phyloP scores from a whole-genome alignment of 2,797 vertebrate genomes.

The Heliangelus exortis region DNA sequence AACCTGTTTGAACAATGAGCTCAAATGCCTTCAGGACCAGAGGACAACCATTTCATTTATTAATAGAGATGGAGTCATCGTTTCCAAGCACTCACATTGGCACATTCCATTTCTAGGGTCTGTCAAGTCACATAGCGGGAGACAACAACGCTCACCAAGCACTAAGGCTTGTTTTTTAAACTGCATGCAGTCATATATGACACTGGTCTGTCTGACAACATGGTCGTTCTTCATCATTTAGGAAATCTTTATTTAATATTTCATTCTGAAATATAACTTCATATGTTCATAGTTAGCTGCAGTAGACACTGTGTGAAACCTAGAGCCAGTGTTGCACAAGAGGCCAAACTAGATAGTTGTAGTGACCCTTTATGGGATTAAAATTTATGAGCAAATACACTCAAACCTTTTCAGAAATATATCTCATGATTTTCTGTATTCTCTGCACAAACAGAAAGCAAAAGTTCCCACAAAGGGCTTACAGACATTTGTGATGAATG shows the following conservation, averaged over 20 bases:
- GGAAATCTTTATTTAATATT: not conserved
- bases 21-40: not conserved
- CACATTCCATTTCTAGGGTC: not conserved
- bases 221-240: not conserved
- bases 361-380: not conserved
- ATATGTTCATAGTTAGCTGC: not conserved
- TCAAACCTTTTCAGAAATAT: not conserved
- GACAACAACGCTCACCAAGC: not conserved
- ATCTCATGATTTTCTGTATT: not conserved
- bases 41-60: constrained; percentile 18
- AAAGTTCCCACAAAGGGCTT: not conserved
- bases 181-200: not conserved
- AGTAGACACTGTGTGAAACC: not conserved
- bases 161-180: not conserved
- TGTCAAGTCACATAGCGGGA: not conserved
- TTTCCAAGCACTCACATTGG: not conserved
- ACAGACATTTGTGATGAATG: not conserved
- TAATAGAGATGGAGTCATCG: not conserved
- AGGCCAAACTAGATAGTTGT: not conserved
- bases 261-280: not conserved
- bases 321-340: not conserved
- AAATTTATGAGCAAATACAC: not conserved
- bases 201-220: not conserved
- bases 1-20: constrained; percentile 47
- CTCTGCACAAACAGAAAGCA: not conserved